A percentile compares a stretch with the other conserved stretches of the same genome.
These are phyloP conservation scores for Dasyornis broadbenti DNA, from an alignment of 2,113 vertebrate species.

Conservation along the genomic window DNA sequence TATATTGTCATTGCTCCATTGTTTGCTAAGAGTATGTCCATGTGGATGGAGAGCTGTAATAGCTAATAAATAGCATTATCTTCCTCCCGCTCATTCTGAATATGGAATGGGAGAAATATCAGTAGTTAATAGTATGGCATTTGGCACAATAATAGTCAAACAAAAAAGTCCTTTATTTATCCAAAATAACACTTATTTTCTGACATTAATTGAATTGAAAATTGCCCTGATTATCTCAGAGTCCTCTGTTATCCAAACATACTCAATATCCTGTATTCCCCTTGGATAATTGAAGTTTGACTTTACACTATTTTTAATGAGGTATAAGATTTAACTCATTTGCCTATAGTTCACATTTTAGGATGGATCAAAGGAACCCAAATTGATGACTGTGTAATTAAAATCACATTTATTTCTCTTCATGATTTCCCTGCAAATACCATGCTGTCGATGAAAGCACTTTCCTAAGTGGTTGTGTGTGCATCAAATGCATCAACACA, in stretches of 20 bases:
- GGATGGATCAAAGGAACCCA: slow-evolving; percentile 38
- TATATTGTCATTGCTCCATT: neutral
- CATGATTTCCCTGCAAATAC: slow-evolving; percentile 4
- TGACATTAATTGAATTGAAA: slow-evolving; percentile 2
- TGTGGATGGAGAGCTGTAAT: neutral
- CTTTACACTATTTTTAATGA: slow-evolving; percentile 34
- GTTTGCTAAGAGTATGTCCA: neutral
- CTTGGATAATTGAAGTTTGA: slow-evolving; percentile 30
- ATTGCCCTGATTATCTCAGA: slow-evolving; percentile 12
- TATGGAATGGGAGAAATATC: neutral
- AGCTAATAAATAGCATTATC: neutral
- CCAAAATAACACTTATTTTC: neutral
- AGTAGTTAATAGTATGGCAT: neutral
- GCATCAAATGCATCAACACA: neutral
- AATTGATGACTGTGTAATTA: slow-evolving; percentile 44
- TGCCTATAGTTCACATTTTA: neutral
- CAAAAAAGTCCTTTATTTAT: neutral
- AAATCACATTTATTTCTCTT: slow-evolving; percentile 32
- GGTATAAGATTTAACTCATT: slow-evolving; percentile 32
- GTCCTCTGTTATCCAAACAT: neutral
- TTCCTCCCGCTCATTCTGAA: neutral
- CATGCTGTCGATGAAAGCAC: slow-evolving; percentile 6
- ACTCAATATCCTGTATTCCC: neutral
- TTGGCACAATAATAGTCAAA: neutral
- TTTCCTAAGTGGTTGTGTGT: neutral